Evolutionary conservation across 2,888 invertebrate species (phyloP).

Genomic region (Drosophila subquinaria): DNA sequence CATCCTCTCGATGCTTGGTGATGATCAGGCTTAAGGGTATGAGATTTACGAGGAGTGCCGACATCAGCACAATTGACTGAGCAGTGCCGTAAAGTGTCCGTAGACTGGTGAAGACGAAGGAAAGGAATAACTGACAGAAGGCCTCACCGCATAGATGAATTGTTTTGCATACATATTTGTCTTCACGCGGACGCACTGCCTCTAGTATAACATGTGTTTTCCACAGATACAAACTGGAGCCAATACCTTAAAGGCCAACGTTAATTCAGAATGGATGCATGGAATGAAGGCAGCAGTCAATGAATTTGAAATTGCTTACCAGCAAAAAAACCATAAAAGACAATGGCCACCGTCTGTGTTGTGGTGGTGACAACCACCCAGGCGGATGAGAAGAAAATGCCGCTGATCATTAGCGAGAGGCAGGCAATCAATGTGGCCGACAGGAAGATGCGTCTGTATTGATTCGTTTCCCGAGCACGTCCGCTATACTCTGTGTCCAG

Average conservation of each 20-base stretch:
- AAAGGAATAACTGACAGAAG: slow-evolving; percentile 85
- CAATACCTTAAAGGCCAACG: slow-evolving; percentile 76
- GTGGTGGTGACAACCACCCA: slow-evolving; percentile 83
- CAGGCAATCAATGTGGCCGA: slow-evolving; percentile 83
- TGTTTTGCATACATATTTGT: slow-evolving; percentile 84
- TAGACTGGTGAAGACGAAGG: slow-evolving; percentile 85
- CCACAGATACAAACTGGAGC: slow-evolving; percentile 83
- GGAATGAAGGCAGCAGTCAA: background rate
- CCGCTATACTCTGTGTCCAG: slow-evolving; percentile 83
- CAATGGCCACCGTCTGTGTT: slow-evolving; percentile 84
- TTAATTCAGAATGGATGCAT: background rate
- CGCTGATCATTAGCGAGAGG: slow-evolving; percentile 83
- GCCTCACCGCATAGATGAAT: slow-evolving; percentile 85
- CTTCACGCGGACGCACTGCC: slow-evolving; percentile 85
- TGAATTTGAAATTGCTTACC: slow-evolving; percentile 59
- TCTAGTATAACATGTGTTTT: slow-evolving; percentile 84
- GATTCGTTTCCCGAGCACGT: slow-evolving; percentile 76
- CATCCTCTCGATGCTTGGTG: slow-evolving; percentile 83
- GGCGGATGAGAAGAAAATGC: slow-evolving; percentile 84
- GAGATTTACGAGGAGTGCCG: slow-evolving; percentile 83
- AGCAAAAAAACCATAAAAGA: slow-evolving; percentile 84
- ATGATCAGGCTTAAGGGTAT: slow-evolving; percentile 84
- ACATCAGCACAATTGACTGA: slow-evolving; percentile 84
- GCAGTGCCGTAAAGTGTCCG: slow-evolving; percentile 85
- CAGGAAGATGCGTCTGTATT: slow-evolving; percentile 82